These are phyloP conservation scores for Aelia acuminata DNA, from an alignment of 2,888 invertebrate genomes.

Conservation along the genomic window DNA sequence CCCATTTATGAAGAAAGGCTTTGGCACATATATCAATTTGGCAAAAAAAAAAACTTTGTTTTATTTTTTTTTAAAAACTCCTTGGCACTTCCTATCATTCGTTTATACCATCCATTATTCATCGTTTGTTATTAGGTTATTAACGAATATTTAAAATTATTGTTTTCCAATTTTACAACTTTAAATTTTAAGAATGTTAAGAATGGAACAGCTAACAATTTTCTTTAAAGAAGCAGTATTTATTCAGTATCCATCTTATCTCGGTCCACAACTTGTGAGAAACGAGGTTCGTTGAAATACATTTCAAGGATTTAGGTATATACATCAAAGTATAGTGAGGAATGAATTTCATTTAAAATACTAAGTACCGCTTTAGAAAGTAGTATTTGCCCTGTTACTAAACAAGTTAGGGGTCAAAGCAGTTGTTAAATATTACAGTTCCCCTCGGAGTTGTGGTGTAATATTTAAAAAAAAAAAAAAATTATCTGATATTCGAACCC, in stretches of 20 bases:
- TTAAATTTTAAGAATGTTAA: too few species aligned
- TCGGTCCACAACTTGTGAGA: not conserved
- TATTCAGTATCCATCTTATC: not conserved
- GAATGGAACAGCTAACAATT: too few species aligned
- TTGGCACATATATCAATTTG: too few species aligned
- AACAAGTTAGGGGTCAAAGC: slow-evolving; percentile 31
- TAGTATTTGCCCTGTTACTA: slow-evolving; percentile 26
- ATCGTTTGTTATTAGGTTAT: too few species aligned
- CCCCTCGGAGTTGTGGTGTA: slow-evolving; percentile 16
- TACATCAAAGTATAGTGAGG: not conserved
- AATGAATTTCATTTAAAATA: slow-evolving; percentile 50
- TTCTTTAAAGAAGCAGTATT: not conserved
- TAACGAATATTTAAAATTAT: too few species aligned
- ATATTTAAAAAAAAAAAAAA: slow-evolving; percentile 53
- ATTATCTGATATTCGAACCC: slow-evolving; percentile 12
- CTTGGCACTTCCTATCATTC: too few species aligned
- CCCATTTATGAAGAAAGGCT: too few species aligned
- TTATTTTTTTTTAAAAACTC: too few species aligned
- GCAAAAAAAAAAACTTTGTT: too few species aligned
- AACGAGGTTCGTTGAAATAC: not conserved
- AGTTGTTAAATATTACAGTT: slow-evolving; percentile 49
- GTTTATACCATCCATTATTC: too few species aligned
- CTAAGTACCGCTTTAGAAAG: slow-evolving; percentile 51
- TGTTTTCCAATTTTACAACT: too few species aligned
- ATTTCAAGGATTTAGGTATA: slow-evolving; percentile 9